These are phyloP conservation scores for Lagopus muta DNA, from an alignment of 2,113 vertebrate genomes.

Conservation along the genomic window DNA sequence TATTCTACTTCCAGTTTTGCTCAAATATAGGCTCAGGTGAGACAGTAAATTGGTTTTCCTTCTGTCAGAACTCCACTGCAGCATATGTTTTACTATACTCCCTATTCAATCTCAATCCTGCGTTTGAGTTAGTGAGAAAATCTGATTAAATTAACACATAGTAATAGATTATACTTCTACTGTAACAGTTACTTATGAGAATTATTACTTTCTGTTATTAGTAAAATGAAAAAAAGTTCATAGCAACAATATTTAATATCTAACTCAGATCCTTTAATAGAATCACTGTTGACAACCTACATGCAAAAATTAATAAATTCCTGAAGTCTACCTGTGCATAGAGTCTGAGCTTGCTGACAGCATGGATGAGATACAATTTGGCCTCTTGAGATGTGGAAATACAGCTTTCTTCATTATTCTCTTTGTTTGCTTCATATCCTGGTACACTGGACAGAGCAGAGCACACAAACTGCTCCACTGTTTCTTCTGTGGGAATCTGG, in stretches of 20 bases:
- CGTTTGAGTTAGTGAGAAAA: conserved; percentile 7
- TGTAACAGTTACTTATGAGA: background rate
- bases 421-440: background rate
- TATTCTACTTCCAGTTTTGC: background rate
- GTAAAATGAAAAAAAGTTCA: background rate
- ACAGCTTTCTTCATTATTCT: background rate
- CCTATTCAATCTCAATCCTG: background rate
- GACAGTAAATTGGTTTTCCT: background rate
- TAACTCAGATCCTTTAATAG: background rate
- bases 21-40: background rate
- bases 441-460: conserved; percentile 32
- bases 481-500: conserved; percentile 66
- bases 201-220: background rate
- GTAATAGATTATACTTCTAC: background rate
- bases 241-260: background rate
- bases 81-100: background rate
- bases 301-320: background rate
- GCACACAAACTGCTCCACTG: conserved; percentile 64
- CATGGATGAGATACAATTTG: conserved; percentile 57
- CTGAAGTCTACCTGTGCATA: conserved; percentile 50
- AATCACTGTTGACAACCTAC: background rate
- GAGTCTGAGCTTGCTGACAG: conserved; percentile 56
- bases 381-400: background rate
- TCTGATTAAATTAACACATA: background rate
- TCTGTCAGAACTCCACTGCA: background rate